A percentile compares a stretch with the other conserved stretches of the same genome.
phyloP scores from a whole-genome alignment of 2,888 invertebrate genomes.

The Eumacrocentrus americanus region DNA sequence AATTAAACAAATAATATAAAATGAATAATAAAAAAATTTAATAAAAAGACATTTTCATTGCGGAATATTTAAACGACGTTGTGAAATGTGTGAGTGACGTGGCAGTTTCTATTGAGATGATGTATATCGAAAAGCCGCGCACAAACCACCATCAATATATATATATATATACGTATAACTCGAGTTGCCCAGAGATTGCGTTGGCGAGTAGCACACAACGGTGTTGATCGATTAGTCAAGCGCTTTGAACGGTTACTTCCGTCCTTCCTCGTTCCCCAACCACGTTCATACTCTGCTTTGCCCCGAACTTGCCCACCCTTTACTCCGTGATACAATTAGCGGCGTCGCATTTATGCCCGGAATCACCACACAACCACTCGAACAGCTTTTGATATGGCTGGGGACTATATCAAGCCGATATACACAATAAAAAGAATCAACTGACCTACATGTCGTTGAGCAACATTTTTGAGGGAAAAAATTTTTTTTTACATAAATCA shows the following conservation, averaged over 20 bases:
- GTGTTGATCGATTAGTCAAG: constrained; percentile 38
- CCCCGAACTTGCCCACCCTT: constrained; percentile 2
- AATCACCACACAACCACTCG: constrained; percentile 11
- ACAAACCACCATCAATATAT: constrained; percentile 5
- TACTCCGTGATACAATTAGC: constrained; percentile 31
- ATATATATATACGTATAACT: constrained; percentile 19
- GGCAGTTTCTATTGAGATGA: constrained; percentile 11
- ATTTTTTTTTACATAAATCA: too few species aligned
- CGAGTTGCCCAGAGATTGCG: constrained; percentile 35
- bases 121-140: constrained; percentile 19
- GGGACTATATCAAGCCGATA: too few species aligned
- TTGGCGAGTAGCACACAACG: constrained; percentile 28
- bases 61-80: not conserved
- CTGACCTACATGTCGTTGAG: too few species aligned
- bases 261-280: constrained; percentile 19
- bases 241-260: constrained; percentile 36
- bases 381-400: constrained; percentile 7
- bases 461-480: too few species aligned
- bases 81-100: too few species aligned
- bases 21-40: not conserved
- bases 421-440: too few species aligned
- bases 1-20: not conserved
- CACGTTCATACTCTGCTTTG: not conserved
- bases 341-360: constrained; percentile 25
- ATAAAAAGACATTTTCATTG: not conserved